Percentiles rank a stretch among this genome's conserved stretches.
phyloP scores from a whole-genome alignment of 2,888 invertebrate species.

The Ochlodes sylvanus region DNA sequence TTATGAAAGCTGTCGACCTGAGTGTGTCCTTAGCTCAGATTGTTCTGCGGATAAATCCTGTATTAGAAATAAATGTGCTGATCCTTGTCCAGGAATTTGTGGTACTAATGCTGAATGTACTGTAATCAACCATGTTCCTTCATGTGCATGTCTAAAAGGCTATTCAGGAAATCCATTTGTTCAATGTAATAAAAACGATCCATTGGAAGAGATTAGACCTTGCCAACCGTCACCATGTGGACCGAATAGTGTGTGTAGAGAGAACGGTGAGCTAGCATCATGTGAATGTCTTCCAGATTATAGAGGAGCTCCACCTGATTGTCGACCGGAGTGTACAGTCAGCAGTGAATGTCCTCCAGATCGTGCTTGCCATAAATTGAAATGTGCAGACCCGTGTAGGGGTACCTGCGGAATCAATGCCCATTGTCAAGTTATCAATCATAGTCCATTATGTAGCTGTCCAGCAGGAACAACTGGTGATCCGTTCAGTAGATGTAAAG shows the following conservation, averaged over 20 bases:
- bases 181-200: conserved; percentile 66
- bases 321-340: conserved; percentile 91
- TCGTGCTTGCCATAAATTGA: conserved; percentile 90
- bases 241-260: conserved; percentile 90
- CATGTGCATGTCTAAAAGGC: conserved; percentile 90
- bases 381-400: conserved; percentile 92
- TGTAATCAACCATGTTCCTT: conserved; percentile 94
- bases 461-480: conserved; percentile 87
- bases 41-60: conserved; percentile 94
- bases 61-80: conserved; percentile 91
- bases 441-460: conserved; percentile 92
- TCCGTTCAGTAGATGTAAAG: conserved; percentile 85
- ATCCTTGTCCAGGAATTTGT: conserved; percentile 95
- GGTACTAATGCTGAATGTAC: conserved; percentile 93
- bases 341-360: conserved; percentile 91
- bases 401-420: conserved; percentile 90
- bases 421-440: conserved; percentile 91
- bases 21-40: conserved; percentile 94
- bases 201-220: conserved; percentile 80
- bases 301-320: conserved; percentile 89
- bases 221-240: conserved; percentile 92
- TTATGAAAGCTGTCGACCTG: conserved; percentile 93
- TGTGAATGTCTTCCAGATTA: conserved; percentile 89
- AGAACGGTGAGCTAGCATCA: conserved; percentile 89
- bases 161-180: conserved; percentile 90